These are phyloP conservation scores for Crypturellus tataupa DNA, from an alignment of 2,797 vertebrate species.

Conservation along the genomic window DNA sequence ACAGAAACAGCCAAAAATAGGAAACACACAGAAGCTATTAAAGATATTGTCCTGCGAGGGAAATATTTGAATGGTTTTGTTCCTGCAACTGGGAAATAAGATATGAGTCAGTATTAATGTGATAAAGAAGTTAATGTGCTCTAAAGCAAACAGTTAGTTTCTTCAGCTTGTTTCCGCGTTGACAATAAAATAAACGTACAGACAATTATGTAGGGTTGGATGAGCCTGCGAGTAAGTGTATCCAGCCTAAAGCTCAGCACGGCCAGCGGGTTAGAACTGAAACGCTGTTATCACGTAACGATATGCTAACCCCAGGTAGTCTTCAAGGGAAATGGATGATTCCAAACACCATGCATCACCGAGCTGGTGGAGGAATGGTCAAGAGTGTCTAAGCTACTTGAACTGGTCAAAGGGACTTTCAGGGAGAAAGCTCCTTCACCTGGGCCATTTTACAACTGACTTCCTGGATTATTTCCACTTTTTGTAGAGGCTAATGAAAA, in stretches of 20 bases:
- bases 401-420: conserved; percentile 47
- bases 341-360: conserved; percentile 61
- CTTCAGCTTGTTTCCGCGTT: conserved; percentile 74
- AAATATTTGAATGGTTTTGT: conserved; percentile 81
- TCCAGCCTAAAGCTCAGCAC: not conserved
- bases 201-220: conserved; percentile 75
- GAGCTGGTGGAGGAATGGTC: conserved; percentile 61
- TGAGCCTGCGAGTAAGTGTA: conserved; percentile 53
- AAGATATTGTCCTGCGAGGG: conserved; percentile 83
- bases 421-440: not conserved
- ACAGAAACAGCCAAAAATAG: conserved; percentile 86
- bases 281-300: conserved; percentile 36
- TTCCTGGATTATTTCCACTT: conserved; percentile 5
- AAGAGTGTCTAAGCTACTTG: conserved; percentile 62
- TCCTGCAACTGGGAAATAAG: conserved; percentile 81
- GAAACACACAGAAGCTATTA: conserved; percentile 83
- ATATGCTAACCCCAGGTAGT: conserved; percentile 46
- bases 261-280: conserved; percentile 28
- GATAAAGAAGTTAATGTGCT: conserved; percentile 79
- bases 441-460: not conserved
- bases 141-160: conserved; percentile 75
- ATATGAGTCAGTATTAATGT: conserved; percentile 80
- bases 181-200: conserved; percentile 78
- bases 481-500: not conserved
- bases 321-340: conserved; percentile 61